phyloP scores from a whole-genome alignment of 2,888 invertebrate genomes.

The Apantesis nais region DNA sequence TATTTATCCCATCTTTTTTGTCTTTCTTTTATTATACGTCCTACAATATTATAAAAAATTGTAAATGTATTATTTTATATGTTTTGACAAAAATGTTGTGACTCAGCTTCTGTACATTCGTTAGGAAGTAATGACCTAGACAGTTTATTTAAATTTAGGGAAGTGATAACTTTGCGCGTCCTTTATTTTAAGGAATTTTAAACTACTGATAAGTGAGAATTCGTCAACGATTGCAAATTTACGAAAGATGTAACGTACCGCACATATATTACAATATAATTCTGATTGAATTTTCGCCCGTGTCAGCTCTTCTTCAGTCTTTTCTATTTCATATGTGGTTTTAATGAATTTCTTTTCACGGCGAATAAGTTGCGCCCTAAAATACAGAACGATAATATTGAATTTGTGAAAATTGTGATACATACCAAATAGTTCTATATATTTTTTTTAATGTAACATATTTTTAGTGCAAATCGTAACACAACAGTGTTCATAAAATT shows the following conservation, averaged over 20 bases:
- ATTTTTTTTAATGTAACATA: no score
- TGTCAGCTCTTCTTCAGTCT: constrained; percentile 8
- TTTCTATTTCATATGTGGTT: constrained; percentile 26
- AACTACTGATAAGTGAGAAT: not conserved
- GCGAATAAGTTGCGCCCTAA: constrained; percentile 67
- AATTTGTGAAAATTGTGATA: no score
- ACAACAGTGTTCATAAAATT: not conserved
- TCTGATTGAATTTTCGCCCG: constrained; percentile 53
- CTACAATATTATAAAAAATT: not conserved
- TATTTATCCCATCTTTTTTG: not conserved
- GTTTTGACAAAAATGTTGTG: no score
- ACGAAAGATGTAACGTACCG: constrained; percentile 52
- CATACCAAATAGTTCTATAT: no score
- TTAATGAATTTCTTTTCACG: constrained; percentile 68
- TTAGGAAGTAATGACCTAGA: not conserved
- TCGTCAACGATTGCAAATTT: not conserved
- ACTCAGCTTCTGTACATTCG: not conserved
- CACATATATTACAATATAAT: constrained; percentile 71
- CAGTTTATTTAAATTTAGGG: no score
- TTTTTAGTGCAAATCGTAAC: not conserved
- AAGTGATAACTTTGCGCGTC: not conserved
- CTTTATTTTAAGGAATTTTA: not conserved
- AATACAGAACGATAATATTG: not conserved
- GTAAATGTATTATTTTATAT: not conserved
- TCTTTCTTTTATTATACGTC: not conserved